Base-by-base conservation (phyloP, 2,888 invertebrate genomes). In the Lomographa bimaculata region DNA sequence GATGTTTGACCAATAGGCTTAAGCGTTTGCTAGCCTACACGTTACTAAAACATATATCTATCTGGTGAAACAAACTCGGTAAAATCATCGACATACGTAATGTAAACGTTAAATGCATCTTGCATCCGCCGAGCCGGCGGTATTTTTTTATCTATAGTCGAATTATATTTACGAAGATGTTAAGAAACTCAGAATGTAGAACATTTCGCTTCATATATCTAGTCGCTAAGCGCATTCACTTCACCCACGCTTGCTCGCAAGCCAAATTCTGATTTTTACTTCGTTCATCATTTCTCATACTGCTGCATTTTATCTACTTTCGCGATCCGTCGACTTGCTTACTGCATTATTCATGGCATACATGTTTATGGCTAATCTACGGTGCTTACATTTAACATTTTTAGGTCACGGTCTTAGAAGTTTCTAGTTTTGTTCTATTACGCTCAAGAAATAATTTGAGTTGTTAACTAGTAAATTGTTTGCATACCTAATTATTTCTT, bases 211-310 rank as follows among this genome's bases (percentile, higher is more conserved):
- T 66, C 71, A 74, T 78, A 71, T 73, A 69, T 72, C 69, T 71
- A 51, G 74, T 79, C 71, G 72, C 76, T 77, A 75, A 71, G 73
- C 72, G 71, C 71, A 69, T 71, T 60, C 47, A 44, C 51, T 54
- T 54, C 73, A 64, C 79, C 75, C 71, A 79, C 79, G 74, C 72
- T 36, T 64, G 63, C 65, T 64, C 57, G 50, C 44, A 52, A 50
- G 64, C 65, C 67, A 71, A 73, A 74, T 56, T 62, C 57, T 64
- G 54, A 52, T 62, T 65, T 62, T 60, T 57, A 58, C 55, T 61
- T 51, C 46, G 43, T 51, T 50, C 41, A 58, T 60, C 47, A 55
- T 52, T 50, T 55, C 54, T 26, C 25, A 21, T 30, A 49, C 47
- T 44, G n/a, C n/a, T 14, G 49, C 40, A 41, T 50, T 53, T 57